These are phyloP conservation scores for Girardia tigrina DNA, from an alignment of 2,888 invertebrate genomes.

Conservation along the genomic window DNA sequence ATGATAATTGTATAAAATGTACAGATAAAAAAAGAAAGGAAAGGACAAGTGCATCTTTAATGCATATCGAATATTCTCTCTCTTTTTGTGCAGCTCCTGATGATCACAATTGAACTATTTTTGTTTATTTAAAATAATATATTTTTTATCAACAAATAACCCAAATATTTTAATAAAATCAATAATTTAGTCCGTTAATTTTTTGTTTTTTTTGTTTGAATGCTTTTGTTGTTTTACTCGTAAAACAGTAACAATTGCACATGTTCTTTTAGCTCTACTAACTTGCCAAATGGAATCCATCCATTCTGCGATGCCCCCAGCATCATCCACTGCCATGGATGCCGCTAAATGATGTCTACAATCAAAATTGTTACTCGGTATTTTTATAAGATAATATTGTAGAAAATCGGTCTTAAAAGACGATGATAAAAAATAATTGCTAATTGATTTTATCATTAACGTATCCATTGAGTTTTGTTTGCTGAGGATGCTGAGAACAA, in stretches of 20 bases:
- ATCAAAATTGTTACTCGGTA: not conserved
- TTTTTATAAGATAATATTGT: not conserved
- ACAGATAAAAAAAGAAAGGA: not conserved
- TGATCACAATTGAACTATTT: not conserved
- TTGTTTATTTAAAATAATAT: not conserved
- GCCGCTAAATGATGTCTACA: constrained; percentile 3
- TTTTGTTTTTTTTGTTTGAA: no score
- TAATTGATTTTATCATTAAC: not conserved
- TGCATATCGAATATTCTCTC: not conserved
- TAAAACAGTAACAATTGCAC: no score
- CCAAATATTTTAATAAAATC: no score
- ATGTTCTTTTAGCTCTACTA: no score
- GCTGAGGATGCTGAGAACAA: no score
- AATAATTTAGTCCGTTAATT: no score
- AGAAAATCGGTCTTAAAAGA: not conserved
- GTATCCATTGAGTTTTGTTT: no score
- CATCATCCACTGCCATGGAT: not conserved
- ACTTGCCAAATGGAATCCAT: not conserved
- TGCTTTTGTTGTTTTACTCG: no score
- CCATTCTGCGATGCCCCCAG: not conserved
- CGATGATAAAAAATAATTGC: no score
- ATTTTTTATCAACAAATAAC: not conserved
- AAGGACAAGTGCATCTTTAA: not conserved
- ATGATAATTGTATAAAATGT: no score
- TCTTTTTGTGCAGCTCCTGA: not conserved